A percentile compares a stretch with the other conserved stretches of the same genome.
phyloP scores from a whole-genome alignment of 2,797 vertebrate genomes.

The Cuculus canorus region DNA sequence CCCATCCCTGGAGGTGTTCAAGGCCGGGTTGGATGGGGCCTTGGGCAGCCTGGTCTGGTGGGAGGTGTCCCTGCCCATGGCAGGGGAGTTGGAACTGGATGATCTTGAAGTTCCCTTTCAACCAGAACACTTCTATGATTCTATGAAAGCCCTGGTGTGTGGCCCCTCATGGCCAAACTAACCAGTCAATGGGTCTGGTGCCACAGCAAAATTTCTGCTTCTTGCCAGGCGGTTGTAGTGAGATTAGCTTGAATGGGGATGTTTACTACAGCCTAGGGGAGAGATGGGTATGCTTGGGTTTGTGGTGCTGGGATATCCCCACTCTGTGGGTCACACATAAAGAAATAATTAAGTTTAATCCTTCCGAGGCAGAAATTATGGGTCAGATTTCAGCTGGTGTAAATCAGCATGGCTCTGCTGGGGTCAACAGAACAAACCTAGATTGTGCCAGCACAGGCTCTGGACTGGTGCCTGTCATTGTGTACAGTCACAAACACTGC shows the following conservation, averaged over 20 bases:
- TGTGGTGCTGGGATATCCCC: neutral
- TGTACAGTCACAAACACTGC: neutral
- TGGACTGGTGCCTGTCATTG: constrained; percentile 61
- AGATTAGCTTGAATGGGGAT: neutral
- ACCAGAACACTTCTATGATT: too few species aligned
- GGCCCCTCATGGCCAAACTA: neutral
- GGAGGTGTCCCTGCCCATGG: too few species aligned
- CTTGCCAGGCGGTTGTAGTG: neutral
- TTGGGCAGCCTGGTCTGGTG: too few species aligned
- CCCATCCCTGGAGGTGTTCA: too few species aligned
- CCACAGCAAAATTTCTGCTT: neutral
- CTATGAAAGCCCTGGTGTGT: neutral
- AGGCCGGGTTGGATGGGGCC: too few species aligned
- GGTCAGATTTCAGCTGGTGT: constrained; percentile 2
- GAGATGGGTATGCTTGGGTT: neutral
- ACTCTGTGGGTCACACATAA: neutral
- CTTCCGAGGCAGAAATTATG: neutral
- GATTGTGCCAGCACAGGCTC: neutral
- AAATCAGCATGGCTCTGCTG: constrained; percentile 32
- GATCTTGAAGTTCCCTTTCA: too few species aligned
- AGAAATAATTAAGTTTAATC: constrained; percentile 17
- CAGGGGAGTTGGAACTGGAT: too few species aligned
- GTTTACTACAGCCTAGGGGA: neutral
- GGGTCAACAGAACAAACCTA: constrained; percentile 40
- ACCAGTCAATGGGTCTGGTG: neutral